Base-by-base conservation (phyloP, 1,140 invertebrate species). In the Drosophila jambulina region DNA sequence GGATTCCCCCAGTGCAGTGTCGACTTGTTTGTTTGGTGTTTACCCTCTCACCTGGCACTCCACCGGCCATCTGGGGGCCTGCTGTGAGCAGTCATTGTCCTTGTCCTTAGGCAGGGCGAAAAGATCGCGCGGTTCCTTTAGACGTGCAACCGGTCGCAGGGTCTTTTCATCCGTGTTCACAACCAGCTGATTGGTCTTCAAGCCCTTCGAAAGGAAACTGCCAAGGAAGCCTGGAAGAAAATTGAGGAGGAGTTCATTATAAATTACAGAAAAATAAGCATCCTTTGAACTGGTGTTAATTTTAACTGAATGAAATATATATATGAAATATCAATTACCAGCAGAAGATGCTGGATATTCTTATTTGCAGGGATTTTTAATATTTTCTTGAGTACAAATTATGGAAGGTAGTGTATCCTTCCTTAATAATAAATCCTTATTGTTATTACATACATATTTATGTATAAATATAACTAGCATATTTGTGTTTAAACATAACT, bases 41-140 rank as follows among this genome's bases (percentile, higher is more conserved):
- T 53, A 53, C 13, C 4, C 51, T 78, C 84, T 93, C 90, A 97
- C 96, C 94, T 97, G 96, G 93, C 97, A 97, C 93, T 98, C 97
- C 19, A 96, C 95, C 12, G 97, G 97, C 97, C 97, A 98, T 93
- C 97, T 94, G 43, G 96, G 95, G 78, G 95, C 94, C 93, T 97
- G 96, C 80, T 96, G 95, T 36, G 95, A 94, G 82, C 95, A 96
- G 64, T 94, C 93, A 72, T 93, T 90, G 74, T 95, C 95, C 80
- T 95, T 93, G 85, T 95, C 95, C 92, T 95, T 95, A 49, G 95
- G 95, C 67, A 96, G 92, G 32, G 95, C 94, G 92, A 96, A 96
- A 34, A 96, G 92, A 85, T 96, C 95, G 78, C 95, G 93, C 4
- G 95, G 95, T 83, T 96, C 95, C 86, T 94, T 95, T 59, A 96